Evolutionary conservation across 2,888 invertebrate genomes (phyloP).

Genomic region (Siphonodentalium dalli): DNA sequence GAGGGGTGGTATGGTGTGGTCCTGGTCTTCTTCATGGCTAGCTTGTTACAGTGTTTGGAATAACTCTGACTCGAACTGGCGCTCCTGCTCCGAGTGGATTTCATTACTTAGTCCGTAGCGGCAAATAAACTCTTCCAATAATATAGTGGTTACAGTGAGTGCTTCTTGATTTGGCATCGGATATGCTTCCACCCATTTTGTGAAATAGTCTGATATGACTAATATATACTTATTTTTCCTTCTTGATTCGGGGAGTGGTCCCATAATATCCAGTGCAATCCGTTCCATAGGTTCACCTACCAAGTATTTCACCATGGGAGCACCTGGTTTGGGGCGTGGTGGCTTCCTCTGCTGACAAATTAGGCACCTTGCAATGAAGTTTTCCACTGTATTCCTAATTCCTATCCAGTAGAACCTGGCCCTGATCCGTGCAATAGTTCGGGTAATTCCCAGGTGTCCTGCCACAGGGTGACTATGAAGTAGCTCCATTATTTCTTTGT

Average conservation of each 20-base stretch:
- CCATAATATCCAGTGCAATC: constrained; percentile 16
- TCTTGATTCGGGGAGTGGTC: constrained; percentile 17
- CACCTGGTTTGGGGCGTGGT: neutral
- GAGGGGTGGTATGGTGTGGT: constrained; percentile 28
- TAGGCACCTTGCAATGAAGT: constrained; percentile 3
- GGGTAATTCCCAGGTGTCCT: constrained; percentile 18
- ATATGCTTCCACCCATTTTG: constrained; percentile 10
- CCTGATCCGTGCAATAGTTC: constrained; percentile 3
- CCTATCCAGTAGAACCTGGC: constrained; percentile 16
- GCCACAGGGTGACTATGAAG: neutral
- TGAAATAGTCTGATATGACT: constrained; percentile 14
- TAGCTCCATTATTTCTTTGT: neutral
- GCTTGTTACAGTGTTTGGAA: constrained; percentile 10
- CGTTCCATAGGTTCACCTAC: constrained; percentile 20
- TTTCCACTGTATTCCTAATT: neutral
- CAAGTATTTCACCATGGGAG: constrained; percentile 2
- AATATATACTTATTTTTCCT: constrained; percentile 14
- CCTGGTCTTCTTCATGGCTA: constrained; percentile 22
- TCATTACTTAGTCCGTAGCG: constrained; percentile 19
- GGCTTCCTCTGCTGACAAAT: constrained; percentile 8
- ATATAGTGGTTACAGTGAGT: constrained; percentile 10
- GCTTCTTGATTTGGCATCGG: constrained; percentile 10
- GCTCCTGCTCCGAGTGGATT: constrained; percentile 25
- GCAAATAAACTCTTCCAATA: constrained; percentile 19
- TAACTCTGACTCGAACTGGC: constrained; percentile 19